Evolutionary conservation across 2,797 vertebrate species (phyloP).

Genomic region (Gallinago stenura): DNA sequence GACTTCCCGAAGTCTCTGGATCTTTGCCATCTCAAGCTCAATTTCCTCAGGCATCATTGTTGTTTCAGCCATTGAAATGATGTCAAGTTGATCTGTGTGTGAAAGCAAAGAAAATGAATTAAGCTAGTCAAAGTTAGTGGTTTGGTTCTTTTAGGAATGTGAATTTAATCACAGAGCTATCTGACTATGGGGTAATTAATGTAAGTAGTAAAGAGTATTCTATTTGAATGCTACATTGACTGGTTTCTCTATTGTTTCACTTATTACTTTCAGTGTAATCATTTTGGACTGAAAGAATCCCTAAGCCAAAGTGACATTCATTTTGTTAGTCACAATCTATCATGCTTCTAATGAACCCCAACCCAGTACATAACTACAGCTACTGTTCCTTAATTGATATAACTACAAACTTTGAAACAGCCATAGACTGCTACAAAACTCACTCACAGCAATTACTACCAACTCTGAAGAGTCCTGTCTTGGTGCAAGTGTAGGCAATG

Average conservation of each 20-base stretch:
- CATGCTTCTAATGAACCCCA: not conserved
- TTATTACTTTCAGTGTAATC: not conserved
- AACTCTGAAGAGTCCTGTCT: not conserved
- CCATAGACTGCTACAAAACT: not conserved
- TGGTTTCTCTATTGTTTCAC: not conserved
- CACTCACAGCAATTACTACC: not conserved
- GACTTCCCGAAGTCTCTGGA: constrained; percentile 95
- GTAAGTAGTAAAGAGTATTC: not conserved
- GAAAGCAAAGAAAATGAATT: constrained; percentile 35
- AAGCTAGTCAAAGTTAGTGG: not conserved
- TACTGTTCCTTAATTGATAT: not conserved
- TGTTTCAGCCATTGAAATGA: constrained; percentile 96
- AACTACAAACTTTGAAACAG: not conserved
- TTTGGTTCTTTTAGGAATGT: not conserved
- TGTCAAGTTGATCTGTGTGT: constrained; percentile 88
- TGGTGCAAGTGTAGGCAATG: not conserved
- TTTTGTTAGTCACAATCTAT: not conserved
- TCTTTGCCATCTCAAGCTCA: constrained; percentile 95
- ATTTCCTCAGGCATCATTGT: constrained; percentile 97
- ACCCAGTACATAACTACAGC: not conserved
- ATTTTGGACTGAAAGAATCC: not conserved
- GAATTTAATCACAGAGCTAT: constrained; percentile 33
- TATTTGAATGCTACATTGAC: not conserved
- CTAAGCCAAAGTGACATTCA: not conserved
- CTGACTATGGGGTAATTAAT: constrained; percentile 1